Evolutionary conservation across 2,113 vertebrate species (phyloP), one percentile per base, ranked within the genome.

Genomic region (Guaruba guarouba): DNA sequence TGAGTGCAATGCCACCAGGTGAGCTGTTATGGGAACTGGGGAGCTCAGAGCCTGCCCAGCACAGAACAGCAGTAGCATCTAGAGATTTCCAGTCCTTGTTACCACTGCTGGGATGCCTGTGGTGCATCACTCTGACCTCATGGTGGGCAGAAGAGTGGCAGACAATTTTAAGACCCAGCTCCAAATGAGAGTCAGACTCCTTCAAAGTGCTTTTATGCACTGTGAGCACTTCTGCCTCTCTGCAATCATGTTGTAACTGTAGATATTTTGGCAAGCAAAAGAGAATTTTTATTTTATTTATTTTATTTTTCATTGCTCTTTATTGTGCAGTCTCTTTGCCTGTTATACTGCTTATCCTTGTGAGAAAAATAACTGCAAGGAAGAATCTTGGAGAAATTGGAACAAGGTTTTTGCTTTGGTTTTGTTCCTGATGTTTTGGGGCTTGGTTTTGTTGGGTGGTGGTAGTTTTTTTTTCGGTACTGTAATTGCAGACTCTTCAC

Each of bases 401-500:
- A 77, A 35, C 48, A 84, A 63, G 1, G 19, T 51, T 89, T 92
- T 85, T 85, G 41, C 48, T 85, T 84, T 93, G 82, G 37, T 94
- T 96, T 85, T 73, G 28, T 55, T 93, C 20, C 55, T 71, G 74
- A 62, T 93, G 67, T 61, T 94, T 71, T 35, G 80, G 37, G 70
- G 17, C 11, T 35, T 62, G 35, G 59, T 62, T 62, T 62, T 62
- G 23, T 62, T 62, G 59, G 31, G 19, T 12, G 3, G 5, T n/a
- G n/a, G 8, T 59, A 17, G 52, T 2, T 1, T 16, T 66, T 80
- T 48, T 16, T 52, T 25, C 4, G 8, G 44, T 63, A 14, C 61
- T 87, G 20, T 95, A 93, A 96, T 93, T 95, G 82, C 86, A 96
- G 88, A 80, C 63, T 93, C 91, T 14, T 86, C 88, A 52, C 67